Percentiles rank a stretch among this genome's conserved stretches.
phyloP scores from a whole-genome alignment of 2,888 invertebrate species.

The Phytoseiulus persimilis region DNA sequence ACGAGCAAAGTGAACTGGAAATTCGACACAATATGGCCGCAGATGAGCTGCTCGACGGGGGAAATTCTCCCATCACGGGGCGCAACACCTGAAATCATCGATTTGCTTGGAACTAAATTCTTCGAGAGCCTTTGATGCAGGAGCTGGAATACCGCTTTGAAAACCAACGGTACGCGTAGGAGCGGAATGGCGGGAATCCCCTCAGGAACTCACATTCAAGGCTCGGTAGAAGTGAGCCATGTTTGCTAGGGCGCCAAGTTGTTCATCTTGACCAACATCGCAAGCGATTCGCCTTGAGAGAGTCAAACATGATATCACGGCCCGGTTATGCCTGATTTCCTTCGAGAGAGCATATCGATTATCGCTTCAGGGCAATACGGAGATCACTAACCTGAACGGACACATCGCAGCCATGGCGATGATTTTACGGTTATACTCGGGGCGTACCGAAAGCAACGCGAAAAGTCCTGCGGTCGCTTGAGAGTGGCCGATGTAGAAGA shows the following conservation, averaged over 20 bases:
- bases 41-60: not conserved
- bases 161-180: no score
- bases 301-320: not conserved
- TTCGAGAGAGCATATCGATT: no score
- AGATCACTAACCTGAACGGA: not conserved
- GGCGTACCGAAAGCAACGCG: not conserved
- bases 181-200: not conserved
- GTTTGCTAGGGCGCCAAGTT: not conserved
- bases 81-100: not conserved
- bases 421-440: not conserved
- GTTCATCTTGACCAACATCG: not conserved
- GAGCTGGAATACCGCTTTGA: no score
- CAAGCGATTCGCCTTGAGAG: not conserved
- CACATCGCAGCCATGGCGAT: conserved; percentile 17
- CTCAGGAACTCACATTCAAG: not conserved
- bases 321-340: not conserved
- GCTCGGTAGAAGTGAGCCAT: not conserved
- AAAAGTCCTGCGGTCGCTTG: conserved; percentile 12
- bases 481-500: conserved; percentile 18
- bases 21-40: not conserved
- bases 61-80: not conserved
- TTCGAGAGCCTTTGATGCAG: not conserved
- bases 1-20: not conserved
- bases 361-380: no score
- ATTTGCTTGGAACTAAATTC: not conserved